phyloP scores from a whole-genome alignment of 1,140 invertebrate species.

The Eumaeus atala region DNA sequence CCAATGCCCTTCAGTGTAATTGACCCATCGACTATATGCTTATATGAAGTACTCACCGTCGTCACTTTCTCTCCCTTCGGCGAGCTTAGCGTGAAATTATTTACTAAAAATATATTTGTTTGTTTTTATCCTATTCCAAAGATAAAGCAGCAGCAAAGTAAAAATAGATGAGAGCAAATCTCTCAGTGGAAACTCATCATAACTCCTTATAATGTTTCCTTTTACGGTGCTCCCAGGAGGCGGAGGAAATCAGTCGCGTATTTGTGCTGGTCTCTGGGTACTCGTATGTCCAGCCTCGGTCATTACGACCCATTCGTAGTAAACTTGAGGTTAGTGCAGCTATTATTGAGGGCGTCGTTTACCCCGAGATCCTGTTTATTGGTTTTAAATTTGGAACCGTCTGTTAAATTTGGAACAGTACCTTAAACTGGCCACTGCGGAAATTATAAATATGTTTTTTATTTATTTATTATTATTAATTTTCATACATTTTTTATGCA shows the following conservation, averaged over 20 bases:
- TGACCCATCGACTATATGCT: no score
- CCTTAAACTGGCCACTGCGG: no score
- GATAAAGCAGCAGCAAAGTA: background rate
- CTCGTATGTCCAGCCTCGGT: conserved; percentile 38
- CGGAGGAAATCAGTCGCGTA: conserved; percentile 42
- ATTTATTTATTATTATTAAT: no score
- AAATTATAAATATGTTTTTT: no score
- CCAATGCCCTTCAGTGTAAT: no score
- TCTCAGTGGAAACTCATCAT: conserved; percentile 32
- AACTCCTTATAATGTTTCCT: conserved; percentile 44
- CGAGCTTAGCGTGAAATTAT: background rate
- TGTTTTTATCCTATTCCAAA: background rate
- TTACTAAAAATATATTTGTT: background rate
- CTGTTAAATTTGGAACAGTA: no score
- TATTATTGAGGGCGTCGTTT: no score
- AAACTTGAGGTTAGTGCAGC: background rate
- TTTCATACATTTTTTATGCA: no score
- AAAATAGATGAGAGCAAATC: conserved; percentile 17
- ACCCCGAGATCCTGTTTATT: no score
- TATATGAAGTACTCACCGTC: no score
- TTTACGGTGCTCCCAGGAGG: conserved; percentile 29
- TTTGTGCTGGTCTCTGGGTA: conserved; percentile 33
- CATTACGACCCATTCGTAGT: conserved; percentile 47
- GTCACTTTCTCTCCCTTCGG: no score
- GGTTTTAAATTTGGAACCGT: no score